phyloP scores from a whole-genome alignment of 2,888 invertebrate genomes.

The Agrotis segetum region DNA sequence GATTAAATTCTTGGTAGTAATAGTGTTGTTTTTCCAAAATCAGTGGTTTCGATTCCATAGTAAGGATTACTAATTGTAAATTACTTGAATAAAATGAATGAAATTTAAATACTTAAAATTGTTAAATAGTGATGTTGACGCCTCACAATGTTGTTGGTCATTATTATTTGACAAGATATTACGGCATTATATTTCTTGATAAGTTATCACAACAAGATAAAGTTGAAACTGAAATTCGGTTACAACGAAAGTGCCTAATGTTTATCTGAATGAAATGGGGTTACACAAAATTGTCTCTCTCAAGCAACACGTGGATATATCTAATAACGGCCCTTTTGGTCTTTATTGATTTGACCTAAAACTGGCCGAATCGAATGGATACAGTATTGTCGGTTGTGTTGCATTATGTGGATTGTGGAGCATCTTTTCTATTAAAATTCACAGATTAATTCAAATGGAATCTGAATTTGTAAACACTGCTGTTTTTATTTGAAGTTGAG shows the following conservation, averaged over 20 bases:
- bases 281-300: background rate
- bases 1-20: too few species aligned
- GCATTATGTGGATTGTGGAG: background rate
- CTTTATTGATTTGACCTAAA: constrained; percentile 33
- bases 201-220: constrained; percentile 18
- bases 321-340: background rate
- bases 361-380: background rate
- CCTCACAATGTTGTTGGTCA: constrained; percentile 4
- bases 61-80: too few species aligned
- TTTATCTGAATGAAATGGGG: background rate
- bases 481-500: too few species aligned
- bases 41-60: too few species aligned
- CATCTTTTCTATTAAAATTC: background rate
- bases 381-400: too few species aligned
- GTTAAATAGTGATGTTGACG: background rate
- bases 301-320: background rate
- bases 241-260: background rate
- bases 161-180: constrained; percentile 16
- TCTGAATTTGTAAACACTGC: too few species aligned
- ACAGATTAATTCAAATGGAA: too few species aligned
- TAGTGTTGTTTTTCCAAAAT: too few species aligned
- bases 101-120: background rate
- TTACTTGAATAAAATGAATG: too few species aligned
- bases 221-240: constrained; percentile 10
- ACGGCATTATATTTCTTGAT: constrained; percentile 18